Percentiles rank a stretch among this genome's conserved stretches.
These are phyloP conservation scores for Camarhynchus parvulus DNA, from an alignment of 2,113 vertebrate genomes.

Conservation along the genomic window DNA sequence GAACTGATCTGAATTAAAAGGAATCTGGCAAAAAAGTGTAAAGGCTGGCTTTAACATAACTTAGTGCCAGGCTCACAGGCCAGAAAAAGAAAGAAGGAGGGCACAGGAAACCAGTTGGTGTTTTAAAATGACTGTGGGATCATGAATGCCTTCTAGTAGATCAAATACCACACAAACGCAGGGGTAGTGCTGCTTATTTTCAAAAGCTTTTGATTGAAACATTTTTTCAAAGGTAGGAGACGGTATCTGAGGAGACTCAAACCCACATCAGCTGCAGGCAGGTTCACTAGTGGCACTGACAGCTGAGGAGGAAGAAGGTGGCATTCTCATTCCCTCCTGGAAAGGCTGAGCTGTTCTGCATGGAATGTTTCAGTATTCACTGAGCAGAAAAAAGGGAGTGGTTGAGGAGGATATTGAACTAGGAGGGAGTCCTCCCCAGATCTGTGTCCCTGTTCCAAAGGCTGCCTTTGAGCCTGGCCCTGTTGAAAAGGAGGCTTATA, in stretches of 20 bases:
- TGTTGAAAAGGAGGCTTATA: neutral
- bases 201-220: neutral
- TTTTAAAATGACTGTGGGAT: neutral
- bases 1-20: neutral
- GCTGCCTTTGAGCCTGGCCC: neutral
- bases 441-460: neutral
- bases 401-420: neutral
- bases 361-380: neutral
- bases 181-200: neutral
- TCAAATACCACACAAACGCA: neutral
- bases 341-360: neutral
- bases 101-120: neutral
- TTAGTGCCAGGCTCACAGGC: neutral
- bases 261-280: neutral
- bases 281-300: neutral
- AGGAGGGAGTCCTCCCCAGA: neutral
- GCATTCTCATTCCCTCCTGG: neutral
- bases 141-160: neutral
- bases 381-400: neutral
- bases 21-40: neutral
- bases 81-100: neutral
- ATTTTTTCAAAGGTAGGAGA: neutral
- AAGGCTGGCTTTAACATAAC: neutral
- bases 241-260: neutral
- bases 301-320: neutral